These are phyloP conservation scores for Tenthredo mesomela DNA, from an alignment of 2,888 invertebrate genomes.

Conservation along the genomic window DNA sequence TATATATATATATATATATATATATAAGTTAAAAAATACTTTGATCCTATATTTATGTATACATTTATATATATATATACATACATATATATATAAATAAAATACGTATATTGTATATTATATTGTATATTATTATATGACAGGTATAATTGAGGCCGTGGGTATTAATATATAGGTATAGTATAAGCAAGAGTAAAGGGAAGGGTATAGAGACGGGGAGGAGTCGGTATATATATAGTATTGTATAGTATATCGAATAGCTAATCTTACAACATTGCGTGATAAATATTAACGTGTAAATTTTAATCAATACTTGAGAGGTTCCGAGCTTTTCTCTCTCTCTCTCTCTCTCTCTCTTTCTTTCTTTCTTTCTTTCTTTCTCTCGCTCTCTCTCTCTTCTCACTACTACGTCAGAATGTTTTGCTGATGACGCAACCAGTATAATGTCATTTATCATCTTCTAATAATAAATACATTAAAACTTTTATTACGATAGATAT, in stretches of 20 bases:
- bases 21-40: background rate
- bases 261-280: constrained; percentile 14
- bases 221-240: background rate
- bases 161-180: constrained; percentile 45
- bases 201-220: constrained; percentile 2
- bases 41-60: background rate
- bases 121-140: background rate
- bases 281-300: constrained; percentile 48
- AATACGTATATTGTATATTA: background rate
- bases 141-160: constrained; percentile 31
- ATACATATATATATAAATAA: too few relatives aligned
- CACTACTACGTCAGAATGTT: constrained; percentile 43
- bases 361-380: background rate
- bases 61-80: background rate
- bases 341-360: background rate
- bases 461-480: constrained; percentile 72
- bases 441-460: constrained; percentile 71
- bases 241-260: constrained; percentile 13
- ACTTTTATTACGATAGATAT: constrained; percentile 66
- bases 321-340: background rate
- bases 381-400: background rate
- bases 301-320: constrained; percentile 42
- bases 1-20: too few relatives aligned
- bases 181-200: constrained; percentile 10
- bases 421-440: constrained; percentile 60